Percentiles rank a stretch among this genome's conserved stretches.
phyloP scores from a whole-genome alignment of 2,888 invertebrate species.

The Mesorhabditis spiculigera region DNA sequence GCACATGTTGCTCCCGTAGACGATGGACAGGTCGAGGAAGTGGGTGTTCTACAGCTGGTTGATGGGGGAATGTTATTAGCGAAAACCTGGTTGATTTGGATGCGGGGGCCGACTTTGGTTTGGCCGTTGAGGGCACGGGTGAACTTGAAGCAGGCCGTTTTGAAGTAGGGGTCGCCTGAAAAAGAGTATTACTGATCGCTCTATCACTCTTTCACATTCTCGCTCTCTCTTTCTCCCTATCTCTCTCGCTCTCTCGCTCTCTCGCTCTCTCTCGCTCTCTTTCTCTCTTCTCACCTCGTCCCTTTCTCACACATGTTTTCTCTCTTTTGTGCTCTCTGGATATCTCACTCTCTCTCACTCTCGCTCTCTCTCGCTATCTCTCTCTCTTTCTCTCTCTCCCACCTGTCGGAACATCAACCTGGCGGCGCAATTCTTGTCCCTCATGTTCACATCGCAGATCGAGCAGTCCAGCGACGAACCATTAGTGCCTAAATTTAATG shows the following conservation, averaged over 20 bases:
- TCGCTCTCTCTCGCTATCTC: no score
- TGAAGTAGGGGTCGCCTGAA: conserved; percentile 57
- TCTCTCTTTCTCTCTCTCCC: conserved; percentile 10
- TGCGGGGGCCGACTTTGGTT: conserved; percentile 68
- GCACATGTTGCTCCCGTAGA: conserved; percentile 87
- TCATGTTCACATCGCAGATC: conserved; percentile 76
- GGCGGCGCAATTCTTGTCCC: conserved; percentile 77
- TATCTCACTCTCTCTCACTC: no score
- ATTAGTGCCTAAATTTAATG: conserved; percentile 21
- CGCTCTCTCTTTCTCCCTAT: no score
- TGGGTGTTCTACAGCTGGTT: conserved; percentile 74
- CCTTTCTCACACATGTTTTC: no score
- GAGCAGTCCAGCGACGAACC: conserved; percentile 39
- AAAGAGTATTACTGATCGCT: neutral
- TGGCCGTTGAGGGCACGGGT: conserved; percentile 90
- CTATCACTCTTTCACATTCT: neutral
- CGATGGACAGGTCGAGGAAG: conserved; percentile 72
- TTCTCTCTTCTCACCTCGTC: no score
- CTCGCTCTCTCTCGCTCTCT: no score
- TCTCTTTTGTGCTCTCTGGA: no score
- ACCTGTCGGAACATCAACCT: conserved; percentile 70
- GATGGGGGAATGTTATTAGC: neutral
- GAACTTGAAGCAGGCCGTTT: conserved; percentile 79
- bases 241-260: neutral
- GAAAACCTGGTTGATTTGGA: conserved; percentile 27